phyloP scores from a whole-genome alignment of 2,797 vertebrate genomes.

The Cuculus canorus region DNA sequence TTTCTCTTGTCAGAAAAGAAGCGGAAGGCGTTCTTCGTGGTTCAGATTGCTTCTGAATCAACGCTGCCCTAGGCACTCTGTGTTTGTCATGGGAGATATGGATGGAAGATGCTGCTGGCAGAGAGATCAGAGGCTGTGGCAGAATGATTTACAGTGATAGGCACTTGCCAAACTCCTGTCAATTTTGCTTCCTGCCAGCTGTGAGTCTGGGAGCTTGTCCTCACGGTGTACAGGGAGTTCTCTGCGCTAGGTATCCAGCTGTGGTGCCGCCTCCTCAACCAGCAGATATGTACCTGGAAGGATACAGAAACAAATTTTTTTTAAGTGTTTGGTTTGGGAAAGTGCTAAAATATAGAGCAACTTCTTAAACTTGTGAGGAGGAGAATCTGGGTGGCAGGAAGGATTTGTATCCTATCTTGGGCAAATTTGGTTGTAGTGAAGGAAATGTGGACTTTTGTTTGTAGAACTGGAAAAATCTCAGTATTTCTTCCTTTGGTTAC shows the following conservation, averaged over 20 bases:
- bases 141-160: neutral
- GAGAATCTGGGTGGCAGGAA: neutral
- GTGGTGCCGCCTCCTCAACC: neutral
- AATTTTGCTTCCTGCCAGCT: neutral
- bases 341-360: neutral
- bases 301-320: neutral
- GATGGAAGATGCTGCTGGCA: neutral
- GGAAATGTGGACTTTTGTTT: neutral
- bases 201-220: neutral
- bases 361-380: neutral
- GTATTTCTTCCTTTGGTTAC: neutral
- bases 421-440: neutral
- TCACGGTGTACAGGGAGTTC: neutral
- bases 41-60: neutral
- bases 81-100: neutral
- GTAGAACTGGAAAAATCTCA: neutral
- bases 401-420: neutral
- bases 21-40: neutral
- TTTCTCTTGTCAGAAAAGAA: neutral
- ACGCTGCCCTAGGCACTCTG: neutral
- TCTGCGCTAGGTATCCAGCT: neutral
- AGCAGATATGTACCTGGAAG: neutral
- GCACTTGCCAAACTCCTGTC: neutral
- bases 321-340: neutral
- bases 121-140: neutral